Evolutionary conservation across 2,113 vertebrate genomes (phyloP).

Genomic region (Rhombomys opimus): DNA sequence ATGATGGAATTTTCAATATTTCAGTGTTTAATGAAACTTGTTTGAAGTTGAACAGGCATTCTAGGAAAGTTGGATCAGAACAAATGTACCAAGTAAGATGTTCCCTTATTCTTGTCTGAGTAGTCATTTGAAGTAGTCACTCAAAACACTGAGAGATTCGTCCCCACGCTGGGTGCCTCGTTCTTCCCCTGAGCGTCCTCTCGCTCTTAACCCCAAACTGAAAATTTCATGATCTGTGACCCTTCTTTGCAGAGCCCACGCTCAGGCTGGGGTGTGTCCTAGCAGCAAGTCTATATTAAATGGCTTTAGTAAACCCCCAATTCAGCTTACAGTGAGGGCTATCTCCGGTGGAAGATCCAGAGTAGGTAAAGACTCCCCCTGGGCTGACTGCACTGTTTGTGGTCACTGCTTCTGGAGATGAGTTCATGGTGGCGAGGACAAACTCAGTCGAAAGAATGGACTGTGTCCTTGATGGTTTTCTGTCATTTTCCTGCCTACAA

Average conservation of each 20-base stretch:
- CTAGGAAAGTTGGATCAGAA: slow-evolving; percentile 79
- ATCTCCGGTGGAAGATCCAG: not conserved
- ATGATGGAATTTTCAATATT: slow-evolving; percentile 68
- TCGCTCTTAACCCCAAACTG: not conserved
- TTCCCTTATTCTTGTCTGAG: slow-evolving; percentile 13
- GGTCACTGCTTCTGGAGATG: slow-evolving; percentile 13
- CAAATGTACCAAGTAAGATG: slow-evolving; percentile 85
- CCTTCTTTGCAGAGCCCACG: no score
- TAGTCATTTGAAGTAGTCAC: not conserved
- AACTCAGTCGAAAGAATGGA: not conserved
- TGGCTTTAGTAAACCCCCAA: not conserved
- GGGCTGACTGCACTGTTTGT: not conserved
- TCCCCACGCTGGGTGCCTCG: not conserved
- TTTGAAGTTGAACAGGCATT: slow-evolving; percentile 87
- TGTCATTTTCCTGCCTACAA: not conserved
- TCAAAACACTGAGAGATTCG: not conserved
- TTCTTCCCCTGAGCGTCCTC: not conserved
- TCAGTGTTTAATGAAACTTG: slow-evolving; percentile 85
- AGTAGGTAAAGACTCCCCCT: slow-evolving; percentile 14
- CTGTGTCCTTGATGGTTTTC: not conserved
- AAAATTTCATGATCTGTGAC: not conserved
- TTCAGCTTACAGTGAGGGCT: not conserved
- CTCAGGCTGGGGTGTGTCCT: not conserved
- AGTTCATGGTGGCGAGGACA: not conserved
- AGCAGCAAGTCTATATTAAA: not conserved